phyloP scores from a whole-genome alignment of 2,888 invertebrate species.

The Apocheima hispidaria region DNA sequence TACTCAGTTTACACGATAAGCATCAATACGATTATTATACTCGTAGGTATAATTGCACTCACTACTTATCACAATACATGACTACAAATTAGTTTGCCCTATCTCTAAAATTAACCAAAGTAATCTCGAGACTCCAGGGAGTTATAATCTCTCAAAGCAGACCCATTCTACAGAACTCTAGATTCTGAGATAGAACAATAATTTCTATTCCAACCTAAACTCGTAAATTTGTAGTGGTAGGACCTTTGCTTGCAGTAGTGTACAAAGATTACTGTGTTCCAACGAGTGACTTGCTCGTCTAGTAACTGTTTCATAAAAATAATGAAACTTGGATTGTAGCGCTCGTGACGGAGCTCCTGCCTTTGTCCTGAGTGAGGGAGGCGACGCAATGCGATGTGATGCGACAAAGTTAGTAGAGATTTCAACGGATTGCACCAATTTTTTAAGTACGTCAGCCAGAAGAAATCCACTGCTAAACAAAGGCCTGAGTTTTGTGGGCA shows the following conservation, averaged over 20 bases:
- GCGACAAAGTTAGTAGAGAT: background rate
- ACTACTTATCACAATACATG: slow-evolving; percentile 1
- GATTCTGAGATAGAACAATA: background rate
- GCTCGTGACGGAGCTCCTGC: background rate
- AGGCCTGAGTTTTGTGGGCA: too few species aligned
- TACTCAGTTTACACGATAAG: too few species aligned
- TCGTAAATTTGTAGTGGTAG: background rate
- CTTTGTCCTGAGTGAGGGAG: background rate
- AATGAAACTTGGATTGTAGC: too few species aligned
- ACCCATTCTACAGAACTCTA: background rate
- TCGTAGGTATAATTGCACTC: too few species aligned
- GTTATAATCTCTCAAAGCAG: slow-evolving; percentile 5
- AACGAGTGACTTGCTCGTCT: too few species aligned
- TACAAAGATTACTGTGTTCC: too few species aligned
- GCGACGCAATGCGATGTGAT: background rate
- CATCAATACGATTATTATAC: too few species aligned
- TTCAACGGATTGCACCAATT: too few species aligned
- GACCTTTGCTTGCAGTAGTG: too few species aligned
- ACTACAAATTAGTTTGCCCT: background rate
- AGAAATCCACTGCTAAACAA: too few species aligned
- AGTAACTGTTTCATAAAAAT: too few species aligned
- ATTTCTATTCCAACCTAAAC: background rate
- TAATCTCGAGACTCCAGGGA: background rate
- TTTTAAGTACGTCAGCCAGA: too few species aligned
- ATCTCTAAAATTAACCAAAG: slow-evolving; percentile 5